A percentile compares a stretch with the other conserved stretches of the same genome.
Evolutionary conservation across 2,113 vertebrate genomes (phyloP).

Genomic region (Tetraodon nigroviridis): DNA sequence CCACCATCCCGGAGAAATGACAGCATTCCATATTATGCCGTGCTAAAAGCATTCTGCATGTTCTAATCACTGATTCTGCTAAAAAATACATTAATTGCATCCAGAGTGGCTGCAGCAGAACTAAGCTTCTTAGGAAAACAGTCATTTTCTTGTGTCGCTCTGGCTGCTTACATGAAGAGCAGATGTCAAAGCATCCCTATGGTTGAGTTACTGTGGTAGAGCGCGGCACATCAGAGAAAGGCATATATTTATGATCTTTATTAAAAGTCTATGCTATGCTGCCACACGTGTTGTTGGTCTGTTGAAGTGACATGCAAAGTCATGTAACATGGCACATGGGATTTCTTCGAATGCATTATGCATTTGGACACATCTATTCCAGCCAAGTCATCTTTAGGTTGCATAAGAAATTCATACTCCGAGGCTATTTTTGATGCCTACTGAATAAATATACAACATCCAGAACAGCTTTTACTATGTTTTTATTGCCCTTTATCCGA

Average conservation of each 20-base stretch:
- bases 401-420: not conserved
- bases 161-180: slow-evolving; percentile 33
- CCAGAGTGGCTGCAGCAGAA: slow-evolving; percentile 48
- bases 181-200: slow-evolving; percentile 50
- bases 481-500: too few species aligned
- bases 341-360: slow-evolving; percentile 10
- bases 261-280: not conserved
- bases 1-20: slow-evolving; percentile 25
- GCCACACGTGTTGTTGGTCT: slow-evolving; percentile 9
- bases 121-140: slow-evolving; percentile 52
- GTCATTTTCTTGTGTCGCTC: slow-evolving; percentile 39
- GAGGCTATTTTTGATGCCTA: not conserved
- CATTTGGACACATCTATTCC: not conserved
- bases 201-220: slow-evolving; percentile 28
- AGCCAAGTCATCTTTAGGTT: slow-evolving; percentile 3
- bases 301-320: slow-evolving; percentile 29
- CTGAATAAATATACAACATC: not conserved
- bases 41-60: slow-evolving; percentile 40
- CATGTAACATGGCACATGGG: not conserved
- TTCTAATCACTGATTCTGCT: slow-evolving; percentile 51
- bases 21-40: slow-evolving; percentile 30
- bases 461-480: too few species aligned
- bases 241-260: too few species aligned
- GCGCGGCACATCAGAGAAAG: not conserved
- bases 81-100: slow-evolving; percentile 63